Conservation (phyloP, 2,888 invertebrate genomes). For the Standfussiana lucernea region DNA sequence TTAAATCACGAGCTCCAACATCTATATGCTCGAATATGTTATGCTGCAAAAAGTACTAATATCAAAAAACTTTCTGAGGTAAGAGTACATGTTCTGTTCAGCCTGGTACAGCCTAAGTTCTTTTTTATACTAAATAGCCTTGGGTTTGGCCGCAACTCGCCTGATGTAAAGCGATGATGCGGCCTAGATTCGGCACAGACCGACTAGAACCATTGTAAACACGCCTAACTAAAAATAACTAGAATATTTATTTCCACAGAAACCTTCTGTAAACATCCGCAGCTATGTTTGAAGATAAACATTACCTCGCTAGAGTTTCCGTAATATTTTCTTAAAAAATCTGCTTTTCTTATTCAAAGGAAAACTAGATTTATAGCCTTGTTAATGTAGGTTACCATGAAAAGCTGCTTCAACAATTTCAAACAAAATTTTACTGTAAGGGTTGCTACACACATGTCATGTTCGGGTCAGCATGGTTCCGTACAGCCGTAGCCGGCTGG, state of each 20-base stretch:
- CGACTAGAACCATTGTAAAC: not conserved
- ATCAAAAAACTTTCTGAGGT: not conserved
- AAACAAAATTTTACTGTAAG: not conserved
- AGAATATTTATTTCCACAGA: not conserved
- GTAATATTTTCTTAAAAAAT: not conserved
- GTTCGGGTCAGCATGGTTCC: not conserved
- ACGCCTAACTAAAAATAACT: not conserved
- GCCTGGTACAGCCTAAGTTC: no score
- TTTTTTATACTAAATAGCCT: no score
- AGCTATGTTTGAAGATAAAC: not conserved
- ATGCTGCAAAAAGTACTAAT: not conserved
- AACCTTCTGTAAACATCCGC: not conserved
- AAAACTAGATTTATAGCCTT: not conserved
- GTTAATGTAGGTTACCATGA: not conserved
- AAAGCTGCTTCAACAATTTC: not conserved
- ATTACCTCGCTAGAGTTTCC: not conserved
- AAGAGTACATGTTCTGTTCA: not conserved
- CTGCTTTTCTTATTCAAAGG: not conserved
- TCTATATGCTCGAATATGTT: not conserved
- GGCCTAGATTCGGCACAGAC: not conserved
- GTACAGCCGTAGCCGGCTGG: not conserved
- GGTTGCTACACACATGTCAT: not conserved
- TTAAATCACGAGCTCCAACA: not conserved
- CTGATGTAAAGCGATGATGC: no score
- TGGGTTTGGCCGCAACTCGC: no score